phyloP scores from a whole-genome alignment of 2,113 vertebrate genomes.

The Anseranas semipalmata region DNA sequence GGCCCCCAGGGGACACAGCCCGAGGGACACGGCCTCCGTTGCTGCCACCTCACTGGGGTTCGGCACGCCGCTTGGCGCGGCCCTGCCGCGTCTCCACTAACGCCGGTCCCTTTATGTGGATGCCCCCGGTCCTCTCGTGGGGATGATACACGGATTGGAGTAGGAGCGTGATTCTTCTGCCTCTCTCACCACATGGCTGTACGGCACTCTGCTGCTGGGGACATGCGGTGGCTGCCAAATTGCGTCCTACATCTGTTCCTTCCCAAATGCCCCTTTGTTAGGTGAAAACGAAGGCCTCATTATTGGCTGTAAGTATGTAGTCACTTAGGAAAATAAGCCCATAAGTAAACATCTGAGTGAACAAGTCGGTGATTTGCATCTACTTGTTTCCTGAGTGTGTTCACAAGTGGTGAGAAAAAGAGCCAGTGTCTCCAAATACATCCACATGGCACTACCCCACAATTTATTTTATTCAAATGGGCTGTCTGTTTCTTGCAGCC shows the following conservation, averaged over 20 bases:
- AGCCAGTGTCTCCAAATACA: constrained; percentile 31
- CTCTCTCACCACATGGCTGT: background rate
- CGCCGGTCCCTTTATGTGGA: background rate
- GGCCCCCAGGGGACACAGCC: rapidly evolving
- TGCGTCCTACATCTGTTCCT: constrained; percentile 44
- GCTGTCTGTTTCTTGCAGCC: constrained; percentile 21
- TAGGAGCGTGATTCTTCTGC: background rate
- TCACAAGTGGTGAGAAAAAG: constrained; percentile 41
- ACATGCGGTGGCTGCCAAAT: constrained; percentile 45
- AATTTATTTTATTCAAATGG: background rate
- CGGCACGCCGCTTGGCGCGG: rapidly evolving
- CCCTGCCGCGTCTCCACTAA: background rate
- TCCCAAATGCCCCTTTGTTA: constrained; percentile 44
- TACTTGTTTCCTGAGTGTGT: constrained; percentile 3
- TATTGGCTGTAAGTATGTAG: constrained; percentile 46
- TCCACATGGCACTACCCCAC: constrained; percentile 17
- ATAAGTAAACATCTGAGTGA: constrained; percentile 59
- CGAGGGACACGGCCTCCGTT: rapidly evolving
- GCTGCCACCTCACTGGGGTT: background rate
- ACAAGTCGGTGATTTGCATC: constrained; percentile 65
- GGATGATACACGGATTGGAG: background rate
- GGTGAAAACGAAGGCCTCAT: constrained; percentile 31
- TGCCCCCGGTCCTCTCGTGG: background rate
- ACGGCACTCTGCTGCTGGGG: background rate
- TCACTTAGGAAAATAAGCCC: constrained; percentile 55